Conservation (phyloP, 2,888 invertebrate species). For the Drosophila tripunctata region DNA sequence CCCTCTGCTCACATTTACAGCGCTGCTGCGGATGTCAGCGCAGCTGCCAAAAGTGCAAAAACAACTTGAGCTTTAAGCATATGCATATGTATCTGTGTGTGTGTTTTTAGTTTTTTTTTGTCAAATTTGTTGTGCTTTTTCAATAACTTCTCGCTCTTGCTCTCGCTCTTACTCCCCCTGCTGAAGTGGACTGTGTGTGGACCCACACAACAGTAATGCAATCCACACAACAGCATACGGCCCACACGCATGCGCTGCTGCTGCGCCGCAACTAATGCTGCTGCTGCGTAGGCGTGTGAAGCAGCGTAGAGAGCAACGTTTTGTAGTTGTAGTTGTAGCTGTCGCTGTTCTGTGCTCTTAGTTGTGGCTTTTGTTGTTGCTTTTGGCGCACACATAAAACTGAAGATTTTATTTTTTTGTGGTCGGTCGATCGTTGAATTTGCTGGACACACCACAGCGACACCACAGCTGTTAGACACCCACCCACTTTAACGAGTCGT, state of each 20-base stretch:
- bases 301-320: constrained; percentile 46
- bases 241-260: constrained; percentile 66
- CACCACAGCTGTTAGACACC: constrained; percentile 64
- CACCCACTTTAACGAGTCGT: constrained; percentile 64
- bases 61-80: constrained; percentile 6
- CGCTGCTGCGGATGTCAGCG: constrained; percentile 48
- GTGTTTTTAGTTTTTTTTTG: constrained; percentile 19
- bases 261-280: constrained; percentile 36
- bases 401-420: constrained; percentile 24
- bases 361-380: constrained; percentile 24
- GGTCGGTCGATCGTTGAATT: constrained; percentile 37
- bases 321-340: constrained; percentile 13
- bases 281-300: constrained; percentile 65
- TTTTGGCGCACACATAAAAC: constrained; percentile 54
- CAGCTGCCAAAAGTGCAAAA: constrained; percentile 59
- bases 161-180: neutral
- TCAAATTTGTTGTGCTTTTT: constrained; percentile 25
- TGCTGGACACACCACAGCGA: constrained; percentile 53
- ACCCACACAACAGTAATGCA: constrained; percentile 50
- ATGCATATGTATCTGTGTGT: constrained; percentile 5
- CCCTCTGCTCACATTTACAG: constrained; percentile 32
- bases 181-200: no score
- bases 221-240: constrained; percentile 27
- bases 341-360: constrained; percentile 6
- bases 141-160: neutral